These are phyloP conservation scores for Chrysodeixis includens DNA, from an alignment of 2,888 invertebrate genomes.

Conservation along the genomic window DNA sequence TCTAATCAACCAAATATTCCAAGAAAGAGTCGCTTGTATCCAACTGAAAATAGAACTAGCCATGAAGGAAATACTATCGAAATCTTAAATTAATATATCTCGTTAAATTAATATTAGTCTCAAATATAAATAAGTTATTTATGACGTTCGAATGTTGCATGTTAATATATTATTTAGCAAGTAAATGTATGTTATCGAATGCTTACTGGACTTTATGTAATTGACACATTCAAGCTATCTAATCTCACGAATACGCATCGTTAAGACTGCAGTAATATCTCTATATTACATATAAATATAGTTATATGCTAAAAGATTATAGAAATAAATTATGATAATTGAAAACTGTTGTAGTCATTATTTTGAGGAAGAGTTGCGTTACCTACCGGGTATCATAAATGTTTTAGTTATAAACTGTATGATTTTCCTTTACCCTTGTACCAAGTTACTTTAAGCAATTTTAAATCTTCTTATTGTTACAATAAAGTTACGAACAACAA, in stretches of 20 bases:
- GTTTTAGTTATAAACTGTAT: not conserved
- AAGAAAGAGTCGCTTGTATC: slow-evolving; percentile 92
- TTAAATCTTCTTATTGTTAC: not conserved
- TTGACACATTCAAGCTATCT: slow-evolving; percentile 36
- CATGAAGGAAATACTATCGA: slow-evolving; percentile 88
- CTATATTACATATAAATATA: slow-evolving; percentile 29
- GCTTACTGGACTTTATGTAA: slow-evolving; percentile 17
- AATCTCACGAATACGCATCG: slow-evolving; percentile 32
- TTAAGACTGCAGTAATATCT: slow-evolving; percentile 46
- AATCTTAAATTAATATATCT: slow-evolving; percentile 69
- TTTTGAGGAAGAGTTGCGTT: not conserved
- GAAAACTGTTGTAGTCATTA: not conserved
- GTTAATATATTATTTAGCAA: slow-evolving; percentile 9
- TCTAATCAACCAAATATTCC: slow-evolving; percentile 92
- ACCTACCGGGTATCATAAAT: not conserved
- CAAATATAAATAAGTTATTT: slow-evolving; percentile 47
- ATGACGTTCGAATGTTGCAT: slow-evolving; percentile 33
- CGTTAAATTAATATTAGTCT: slow-evolving; percentile 25
- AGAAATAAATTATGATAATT: slow-evolving; percentile 19
- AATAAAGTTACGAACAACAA: too few species aligned
- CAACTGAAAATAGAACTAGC: slow-evolving; percentile 92
- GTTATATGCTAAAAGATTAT: slow-evolving; percentile 9
- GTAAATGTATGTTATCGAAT: slow-evolving; percentile 13
- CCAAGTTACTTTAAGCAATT: not conserved
- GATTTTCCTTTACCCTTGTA: not conserved